These are phyloP conservation scores for Microtus oregoni DNA, from an alignment of 2,113 vertebrate species.

Conservation along the genomic window DNA sequence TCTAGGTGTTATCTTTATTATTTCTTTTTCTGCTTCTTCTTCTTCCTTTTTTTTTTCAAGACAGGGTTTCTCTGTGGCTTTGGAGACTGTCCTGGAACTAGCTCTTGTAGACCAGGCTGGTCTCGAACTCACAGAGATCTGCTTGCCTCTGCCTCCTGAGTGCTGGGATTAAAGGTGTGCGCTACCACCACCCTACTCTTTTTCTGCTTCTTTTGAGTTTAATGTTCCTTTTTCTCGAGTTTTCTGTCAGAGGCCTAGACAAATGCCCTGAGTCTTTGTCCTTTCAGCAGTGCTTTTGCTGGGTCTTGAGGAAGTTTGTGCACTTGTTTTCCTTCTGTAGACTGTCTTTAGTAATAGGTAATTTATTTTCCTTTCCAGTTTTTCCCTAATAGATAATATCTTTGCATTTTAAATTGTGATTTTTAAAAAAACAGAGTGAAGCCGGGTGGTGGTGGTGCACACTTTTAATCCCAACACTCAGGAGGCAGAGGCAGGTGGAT, in stretches of 20 bases:
- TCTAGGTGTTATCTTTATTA: background rate
- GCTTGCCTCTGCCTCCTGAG: too few relatives aligned
- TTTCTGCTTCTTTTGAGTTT: background rate
- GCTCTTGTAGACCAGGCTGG: too few relatives aligned
- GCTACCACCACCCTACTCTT: too few relatives aligned
- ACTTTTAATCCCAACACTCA: too few relatives aligned
- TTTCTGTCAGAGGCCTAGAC: background rate
- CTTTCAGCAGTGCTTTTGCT: background rate
- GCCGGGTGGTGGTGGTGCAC: too few relatives aligned
- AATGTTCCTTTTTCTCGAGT: background rate
- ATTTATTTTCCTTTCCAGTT: background rate
- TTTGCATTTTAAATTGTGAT: background rate
- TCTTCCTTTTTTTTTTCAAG: too few relatives aligned
- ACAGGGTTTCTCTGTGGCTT: too few relatives aligned
- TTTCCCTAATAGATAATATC: background rate
- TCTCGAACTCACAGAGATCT: too few relatives aligned
- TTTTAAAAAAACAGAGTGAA: background rate
- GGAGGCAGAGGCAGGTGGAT: too few relatives aligned
- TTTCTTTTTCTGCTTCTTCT: background rate
- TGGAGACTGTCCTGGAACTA: too few relatives aligned
- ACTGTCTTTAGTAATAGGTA: background rate
- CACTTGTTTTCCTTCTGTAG: background rate
- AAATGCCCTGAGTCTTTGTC: background rate
- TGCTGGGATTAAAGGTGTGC: too few relatives aligned
- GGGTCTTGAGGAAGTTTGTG: background rate